phyloP scores from a whole-genome alignment of 2,888 invertebrate genomes.

The Macropis europaea region DNA sequence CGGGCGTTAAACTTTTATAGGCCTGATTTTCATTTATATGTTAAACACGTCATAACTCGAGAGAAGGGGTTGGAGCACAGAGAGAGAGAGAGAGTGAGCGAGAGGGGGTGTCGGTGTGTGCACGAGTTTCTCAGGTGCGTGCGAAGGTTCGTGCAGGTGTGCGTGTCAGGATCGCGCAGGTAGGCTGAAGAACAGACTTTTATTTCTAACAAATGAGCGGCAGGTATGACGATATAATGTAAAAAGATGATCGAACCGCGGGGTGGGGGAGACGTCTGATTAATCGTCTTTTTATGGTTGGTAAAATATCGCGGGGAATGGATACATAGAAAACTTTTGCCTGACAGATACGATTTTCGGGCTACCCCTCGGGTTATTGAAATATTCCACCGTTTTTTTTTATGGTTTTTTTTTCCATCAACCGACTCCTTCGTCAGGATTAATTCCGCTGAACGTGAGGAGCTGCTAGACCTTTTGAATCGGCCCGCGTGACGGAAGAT shows the following conservation, averaged over 20 bases:
- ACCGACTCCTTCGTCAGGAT: too few relatives aligned
- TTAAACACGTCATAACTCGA: slow-evolving; percentile 73
- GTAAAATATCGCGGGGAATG: slow-evolving; percentile 51
- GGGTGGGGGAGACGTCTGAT: slow-evolving; percentile 39
- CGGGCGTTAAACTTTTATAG: slow-evolving; percentile 75
- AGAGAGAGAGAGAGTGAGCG: slow-evolving; percentile 1
- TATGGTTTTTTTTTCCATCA: background rate
- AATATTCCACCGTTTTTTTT: slow-evolving; percentile 25
- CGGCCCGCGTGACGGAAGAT: too few relatives aligned
- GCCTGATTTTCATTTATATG: slow-evolving; percentile 76
- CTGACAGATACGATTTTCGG: slow-evolving; percentile 31
- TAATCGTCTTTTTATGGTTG: slow-evolving; percentile 62
- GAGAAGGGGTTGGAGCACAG: slow-evolving; percentile 1
- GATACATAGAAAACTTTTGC: slow-evolving; percentile 36
- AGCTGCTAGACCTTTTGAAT: too few relatives aligned
- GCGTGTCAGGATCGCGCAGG: slow-evolving; percentile 26
- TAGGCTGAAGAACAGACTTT: slow-evolving; percentile 46
- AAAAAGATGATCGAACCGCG: slow-evolving; percentile 41
- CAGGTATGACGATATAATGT: slow-evolving; percentile 57
- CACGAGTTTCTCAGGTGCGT: slow-evolving; percentile 12
- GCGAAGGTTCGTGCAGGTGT: slow-evolving; percentile 28
- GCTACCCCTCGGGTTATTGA: slow-evolving; percentile 26
- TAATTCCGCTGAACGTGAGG: background rate
- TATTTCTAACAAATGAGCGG: slow-evolving; percentile 66
- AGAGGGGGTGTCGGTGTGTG: slow-evolving; percentile 1